These are phyloP conservation scores for Cynodonichthys magdalenae DNA, from an alignment of 2,797 vertebrate species.

Conservation along the genomic window DNA sequence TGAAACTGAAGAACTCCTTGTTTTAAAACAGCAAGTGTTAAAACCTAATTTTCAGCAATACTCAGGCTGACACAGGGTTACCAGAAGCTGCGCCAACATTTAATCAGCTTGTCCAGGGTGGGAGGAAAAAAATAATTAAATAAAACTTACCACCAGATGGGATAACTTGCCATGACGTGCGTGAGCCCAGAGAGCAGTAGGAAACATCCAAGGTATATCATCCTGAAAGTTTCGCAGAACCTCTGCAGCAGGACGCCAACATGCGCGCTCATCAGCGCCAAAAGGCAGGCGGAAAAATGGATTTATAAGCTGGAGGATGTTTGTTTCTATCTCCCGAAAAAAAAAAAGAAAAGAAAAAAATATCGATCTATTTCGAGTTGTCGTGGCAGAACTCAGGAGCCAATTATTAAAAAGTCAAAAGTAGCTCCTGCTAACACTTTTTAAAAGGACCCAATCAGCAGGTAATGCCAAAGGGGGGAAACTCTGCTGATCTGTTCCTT, in stretches of 20 bases:
- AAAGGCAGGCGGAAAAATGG: not conserved
- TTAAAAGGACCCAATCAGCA: slow-evolving; percentile 87
- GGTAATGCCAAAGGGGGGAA: slow-evolving; percentile 88
- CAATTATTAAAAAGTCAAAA: slow-evolving; percentile 87
- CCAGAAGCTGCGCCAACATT: not conserved
- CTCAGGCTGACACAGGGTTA: slow-evolving; percentile 8
- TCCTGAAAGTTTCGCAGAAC: slow-evolving; percentile 83
- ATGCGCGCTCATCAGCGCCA: slow-evolving; percentile 71
- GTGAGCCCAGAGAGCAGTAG: slow-evolving; percentile 89
- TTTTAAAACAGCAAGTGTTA: slow-evolving; percentile 25
- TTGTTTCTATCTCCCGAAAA: slow-evolving; percentile 46
- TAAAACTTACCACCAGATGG: slow-evolving; percentile 98
- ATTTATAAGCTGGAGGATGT: slow-evolving; percentile 30
- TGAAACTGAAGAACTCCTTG: slow-evolving; percentile 14
- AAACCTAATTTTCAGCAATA: slow-evolving; percentile 9
- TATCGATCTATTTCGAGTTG: slow-evolving; percentile 74
- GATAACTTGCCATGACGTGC: slow-evolving; percentile 92
- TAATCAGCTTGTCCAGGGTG: not conserved
- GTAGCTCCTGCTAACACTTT: slow-evolving; percentile 58
- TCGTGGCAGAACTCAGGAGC: slow-evolving; percentile 77
- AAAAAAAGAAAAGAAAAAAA: slow-evolving; percentile 59
- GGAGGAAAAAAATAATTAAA: slow-evolving; percentile 47
- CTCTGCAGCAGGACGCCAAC: slow-evolving; percentile 66
- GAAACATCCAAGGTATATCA: slow-evolving; percentile 92
- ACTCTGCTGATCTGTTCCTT: slow-evolving; percentile 84